These are phyloP conservation scores for Procavia capensis DNA, from an alignment of 2,113 vertebrate genomes.

Conservation along the genomic window DNA sequence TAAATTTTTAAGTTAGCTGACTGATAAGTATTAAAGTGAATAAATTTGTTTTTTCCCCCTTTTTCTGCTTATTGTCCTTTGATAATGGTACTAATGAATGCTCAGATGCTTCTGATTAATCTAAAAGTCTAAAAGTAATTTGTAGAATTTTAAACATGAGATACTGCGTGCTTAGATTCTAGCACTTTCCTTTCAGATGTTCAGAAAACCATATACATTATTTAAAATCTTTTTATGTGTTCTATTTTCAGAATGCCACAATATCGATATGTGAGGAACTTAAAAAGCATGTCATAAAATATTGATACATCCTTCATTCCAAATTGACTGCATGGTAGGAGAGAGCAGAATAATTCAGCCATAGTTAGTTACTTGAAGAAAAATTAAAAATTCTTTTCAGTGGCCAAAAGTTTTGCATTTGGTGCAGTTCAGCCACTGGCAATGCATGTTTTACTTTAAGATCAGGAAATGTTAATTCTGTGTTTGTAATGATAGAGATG, in stretches of 20 bases:
- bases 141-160: slow-evolving; percentile 26
- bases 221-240: slow-evolving; percentile 4
- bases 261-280: background rate
- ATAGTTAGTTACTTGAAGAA: slow-evolving; percentile 34
- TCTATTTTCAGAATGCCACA: slow-evolving; percentile 4
- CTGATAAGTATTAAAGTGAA: background rate
- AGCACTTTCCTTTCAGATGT: background rate
- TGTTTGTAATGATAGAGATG: background rate
- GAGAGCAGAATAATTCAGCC: background rate
- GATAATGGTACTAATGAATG: background rate
- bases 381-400: background rate
- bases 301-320: background rate
- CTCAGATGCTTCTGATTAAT: slow-evolving; percentile 39
- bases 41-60: background rate
- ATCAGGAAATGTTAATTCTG: background rate
- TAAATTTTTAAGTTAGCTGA: slow-evolving; percentile 24
- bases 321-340: background rate
- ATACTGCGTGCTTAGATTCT: slow-evolving; percentile 1
- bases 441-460: background rate
- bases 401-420: background rate
- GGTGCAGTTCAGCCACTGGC: background rate
- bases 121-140: background rate
- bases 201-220: slow-evolving; percentile 25
- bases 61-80: slow-evolving; percentile 2
- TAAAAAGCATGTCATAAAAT: background rate